phyloP scores from a whole-genome alignment of 1,140 invertebrate genomes.

The Prorops nasuta region DNA sequence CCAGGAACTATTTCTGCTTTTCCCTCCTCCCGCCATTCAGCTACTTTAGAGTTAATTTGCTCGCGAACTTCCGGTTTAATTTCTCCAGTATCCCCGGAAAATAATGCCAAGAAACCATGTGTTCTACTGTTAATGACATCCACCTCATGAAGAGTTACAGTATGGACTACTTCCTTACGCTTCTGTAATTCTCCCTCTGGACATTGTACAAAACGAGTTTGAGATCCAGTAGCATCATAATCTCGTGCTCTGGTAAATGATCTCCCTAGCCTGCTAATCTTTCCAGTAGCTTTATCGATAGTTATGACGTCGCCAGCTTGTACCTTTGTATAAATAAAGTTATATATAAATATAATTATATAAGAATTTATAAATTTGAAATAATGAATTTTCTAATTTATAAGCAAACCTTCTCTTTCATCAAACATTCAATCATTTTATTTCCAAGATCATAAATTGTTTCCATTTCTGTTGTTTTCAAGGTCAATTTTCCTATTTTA shows the following conservation, averaged over 20 bases:
- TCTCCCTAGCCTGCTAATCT: conserved; percentile 91
- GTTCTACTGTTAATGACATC: conserved; percentile 97
- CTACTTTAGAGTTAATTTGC: conserved; percentile 96
- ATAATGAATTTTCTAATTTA: too few species aligned
- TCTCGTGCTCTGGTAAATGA: conserved; percentile 95
- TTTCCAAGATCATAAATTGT: conserved; percentile 97
- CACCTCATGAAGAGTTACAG: conserved; percentile 96
- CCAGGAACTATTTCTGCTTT: conserved; percentile 98
- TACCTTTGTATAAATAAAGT: conserved; percentile 57
- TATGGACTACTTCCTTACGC: conserved; percentile 98
- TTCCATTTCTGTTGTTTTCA: conserved; percentile 99
- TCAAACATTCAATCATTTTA: conserved; percentile 97
- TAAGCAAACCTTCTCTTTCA: conserved; percentile 94
- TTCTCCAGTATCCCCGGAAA: conserved; percentile 98
- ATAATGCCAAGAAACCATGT: conserved; percentile 95
- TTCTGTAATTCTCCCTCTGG: conserved; percentile 98
- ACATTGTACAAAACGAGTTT: conserved; percentile 95
- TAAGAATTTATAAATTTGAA: too few species aligned
- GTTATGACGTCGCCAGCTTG: conserved; percentile 95
- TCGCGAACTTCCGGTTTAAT: conserved; percentile 97
- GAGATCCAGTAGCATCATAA: conserved; percentile 95
- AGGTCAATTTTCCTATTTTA: conserved; percentile 88
- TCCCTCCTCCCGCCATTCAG: conserved; percentile 98
- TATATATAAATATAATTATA: too few species aligned
- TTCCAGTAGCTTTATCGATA: conserved; percentile 97